These are phyloP conservation scores for Lasioglossum albipes DNA, from an alignment of 1,140 invertebrate genomes.

Conservation along the genomic window DNA sequence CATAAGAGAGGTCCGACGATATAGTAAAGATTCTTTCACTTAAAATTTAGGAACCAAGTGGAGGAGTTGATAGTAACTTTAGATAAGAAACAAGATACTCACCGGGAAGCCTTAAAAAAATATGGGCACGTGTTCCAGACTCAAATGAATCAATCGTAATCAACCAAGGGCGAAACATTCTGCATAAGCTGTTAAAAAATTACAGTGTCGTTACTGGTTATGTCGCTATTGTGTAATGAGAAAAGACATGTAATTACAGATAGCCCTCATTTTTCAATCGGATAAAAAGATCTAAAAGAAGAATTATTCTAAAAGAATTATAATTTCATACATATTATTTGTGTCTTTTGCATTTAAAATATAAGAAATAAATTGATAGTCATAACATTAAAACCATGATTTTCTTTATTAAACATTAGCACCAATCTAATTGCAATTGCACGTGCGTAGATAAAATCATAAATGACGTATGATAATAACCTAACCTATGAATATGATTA, in stretches of 20 bases:
- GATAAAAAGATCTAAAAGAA: background rate
- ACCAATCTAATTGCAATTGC: background rate
- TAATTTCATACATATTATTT: background rate
- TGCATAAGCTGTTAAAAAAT: background rate
- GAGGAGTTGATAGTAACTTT: constrained; percentile 87
- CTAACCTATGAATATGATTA: background rate
- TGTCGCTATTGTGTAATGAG: constrained; percentile 22
- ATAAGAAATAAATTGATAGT: constrained; percentile 5
- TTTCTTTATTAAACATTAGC: background rate
- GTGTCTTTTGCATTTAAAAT: background rate
- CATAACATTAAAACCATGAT: background rate
- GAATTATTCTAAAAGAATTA: background rate
- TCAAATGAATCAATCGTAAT: constrained; percentile 81
- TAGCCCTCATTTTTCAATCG: background rate
- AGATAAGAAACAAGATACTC: constrained; percentile 90
- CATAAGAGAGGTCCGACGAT: background rate
- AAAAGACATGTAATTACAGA: constrained; percentile 5
- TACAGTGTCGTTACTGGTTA: constrained; percentile 15
- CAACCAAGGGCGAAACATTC: constrained; percentile 51
- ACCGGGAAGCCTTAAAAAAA: constrained; percentile 88
- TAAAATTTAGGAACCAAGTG: constrained; percentile 84
- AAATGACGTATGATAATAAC: background rate
- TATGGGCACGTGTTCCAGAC: constrained; percentile 89
- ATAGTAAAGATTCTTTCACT: constrained; percentile 3
- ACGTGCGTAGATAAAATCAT: background rate